phyloP scores from a whole-genome alignment of 2,888 invertebrate species.

The Agrypnus murinus region DNA sequence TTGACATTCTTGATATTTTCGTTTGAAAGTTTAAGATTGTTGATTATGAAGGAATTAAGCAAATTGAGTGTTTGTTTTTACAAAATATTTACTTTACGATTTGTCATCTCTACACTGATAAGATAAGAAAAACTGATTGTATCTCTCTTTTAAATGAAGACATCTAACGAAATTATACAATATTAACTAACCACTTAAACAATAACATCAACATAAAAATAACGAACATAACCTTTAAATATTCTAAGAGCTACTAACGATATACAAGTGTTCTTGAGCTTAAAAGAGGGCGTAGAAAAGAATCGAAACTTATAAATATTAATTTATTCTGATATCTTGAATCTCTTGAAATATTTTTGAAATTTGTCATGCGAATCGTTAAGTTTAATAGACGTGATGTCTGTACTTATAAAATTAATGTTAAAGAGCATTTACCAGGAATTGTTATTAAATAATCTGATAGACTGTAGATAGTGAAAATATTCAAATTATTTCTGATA shows the following conservation, averaged over 20 bases:
- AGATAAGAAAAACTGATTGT: neutral
- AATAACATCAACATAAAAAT: neutral
- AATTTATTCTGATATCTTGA: neutral
- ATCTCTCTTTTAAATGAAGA: too few species aligned
- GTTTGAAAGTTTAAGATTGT: too few species aligned
- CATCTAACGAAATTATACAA: too few species aligned
- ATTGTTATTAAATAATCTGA: too few species aligned
- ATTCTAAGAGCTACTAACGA: neutral
- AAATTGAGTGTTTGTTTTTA: neutral
- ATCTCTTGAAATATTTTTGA: neutral
- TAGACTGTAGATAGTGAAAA: too few species aligned
- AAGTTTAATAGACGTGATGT: too few species aligned
- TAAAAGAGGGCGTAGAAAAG: too few species aligned
- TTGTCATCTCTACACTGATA: neutral
- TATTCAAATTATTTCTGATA: too few species aligned
- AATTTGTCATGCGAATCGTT: neutral
- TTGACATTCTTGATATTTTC: too few species aligned
- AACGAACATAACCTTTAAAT: neutral
- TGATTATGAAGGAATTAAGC: too few species aligned
- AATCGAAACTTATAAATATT: constrained; percentile 5
- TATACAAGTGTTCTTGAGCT: neutral
- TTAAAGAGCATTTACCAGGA: too few species aligned
- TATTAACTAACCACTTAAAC: neutral
- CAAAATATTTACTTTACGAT: neutral
- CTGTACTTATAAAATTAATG: too few species aligned